Evolutionary conservation across 2,113 vertebrate genomes (phyloP), one percentile per base, ranked within the genome.

Genomic region (Agapornis roseicollis): DNA sequence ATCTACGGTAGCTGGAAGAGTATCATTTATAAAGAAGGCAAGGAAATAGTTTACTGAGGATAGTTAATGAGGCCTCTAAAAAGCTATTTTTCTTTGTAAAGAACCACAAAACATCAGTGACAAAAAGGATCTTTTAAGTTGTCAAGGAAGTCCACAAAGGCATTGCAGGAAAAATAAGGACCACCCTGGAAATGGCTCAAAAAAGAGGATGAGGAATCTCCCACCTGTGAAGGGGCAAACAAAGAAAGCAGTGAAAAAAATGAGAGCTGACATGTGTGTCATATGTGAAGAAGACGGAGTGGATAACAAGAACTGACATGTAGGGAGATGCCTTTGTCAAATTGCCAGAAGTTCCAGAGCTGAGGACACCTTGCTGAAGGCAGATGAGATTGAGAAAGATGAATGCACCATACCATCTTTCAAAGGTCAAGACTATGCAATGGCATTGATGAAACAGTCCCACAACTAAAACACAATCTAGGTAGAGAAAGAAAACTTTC

Each of bases 231-330:
- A 95, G 69, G 55, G 80, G 76, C 72, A 89, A 93, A 91, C 33
- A 90, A 91, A 91, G 56, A 22, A 84, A 79, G 52, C 7, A 72
- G 39, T 96, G 83, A 58, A 58, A 81, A 94, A 95, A 93, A 97
- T 90, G 83, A 86, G 88, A 95, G 49, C 65, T 92, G 92, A 89
- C 93, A 58, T 69, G n/a, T 44, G 47, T 84, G 61, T 90, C 85
- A 65, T 60, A 76, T 85, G 44, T 69, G 90, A 96, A 69, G 83
- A 94, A 94, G 85, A 95, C 44, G 73, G 80, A 93, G 56, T 42
- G 19, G 77, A 92, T 97, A 95, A 97, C 77, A 79, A 82, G 92
- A 96, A 58, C 61, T 94, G 94, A 96, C 96, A 76, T 47, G 77
- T 49, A 41, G 41, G 80, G 86, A 88, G 77, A 95, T 16, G 88